phyloP scores from a whole-genome alignment of 1,140 invertebrate species.

The Phymastichus coffea region DNA sequence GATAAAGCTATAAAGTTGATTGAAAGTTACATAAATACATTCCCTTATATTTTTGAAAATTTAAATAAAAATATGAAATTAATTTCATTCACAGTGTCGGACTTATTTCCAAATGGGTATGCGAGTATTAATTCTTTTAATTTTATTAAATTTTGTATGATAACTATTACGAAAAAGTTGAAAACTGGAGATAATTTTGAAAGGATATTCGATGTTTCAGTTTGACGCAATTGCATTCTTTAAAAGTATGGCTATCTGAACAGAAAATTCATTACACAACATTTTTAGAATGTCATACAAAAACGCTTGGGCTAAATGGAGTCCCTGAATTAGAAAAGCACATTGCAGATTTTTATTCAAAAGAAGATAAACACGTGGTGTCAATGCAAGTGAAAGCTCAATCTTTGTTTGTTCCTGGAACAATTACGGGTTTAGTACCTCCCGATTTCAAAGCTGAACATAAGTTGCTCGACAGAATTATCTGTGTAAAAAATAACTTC shows the following conservation, averaged over 20 bases:
- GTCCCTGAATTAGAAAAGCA: slow-evolving; percentile 63
- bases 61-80: too few species aligned
- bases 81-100: too few species aligned
- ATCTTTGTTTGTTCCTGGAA: slow-evolving; percentile 59
- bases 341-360: slow-evolving; percentile 52
- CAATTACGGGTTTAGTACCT: slow-evolving; percentile 42
- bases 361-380: slow-evolving; percentile 57
- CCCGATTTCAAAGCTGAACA: slow-evolving; percentile 70
- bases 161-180: too few species aligned
- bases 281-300: slow-evolving; percentile 65
- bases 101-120: too few species aligned
- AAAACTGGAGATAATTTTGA: too few species aligned
- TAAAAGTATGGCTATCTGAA: background rate
- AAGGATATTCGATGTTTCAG: too few species aligned
- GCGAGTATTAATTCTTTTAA: too few species aligned
- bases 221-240: background rate
- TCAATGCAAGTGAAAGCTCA: slow-evolving; percentile 79
- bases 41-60: too few species aligned
- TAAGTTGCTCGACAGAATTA: slow-evolving; percentile 78
- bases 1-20: too few species aligned
- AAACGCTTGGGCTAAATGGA: slow-evolving; percentile 68
- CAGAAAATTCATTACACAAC: slow-evolving; percentile 45
- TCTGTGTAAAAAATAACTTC: slow-evolving; percentile 71
- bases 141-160: too few species aligned
- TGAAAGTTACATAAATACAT: too few species aligned